A percentile compares a stretch with the other conserved stretches of the same genome.
These are phyloP conservation scores for Trypoxylus dichotomus DNA, from an alignment of 1,140 invertebrate genomes.

Conservation along the genomic window DNA sequence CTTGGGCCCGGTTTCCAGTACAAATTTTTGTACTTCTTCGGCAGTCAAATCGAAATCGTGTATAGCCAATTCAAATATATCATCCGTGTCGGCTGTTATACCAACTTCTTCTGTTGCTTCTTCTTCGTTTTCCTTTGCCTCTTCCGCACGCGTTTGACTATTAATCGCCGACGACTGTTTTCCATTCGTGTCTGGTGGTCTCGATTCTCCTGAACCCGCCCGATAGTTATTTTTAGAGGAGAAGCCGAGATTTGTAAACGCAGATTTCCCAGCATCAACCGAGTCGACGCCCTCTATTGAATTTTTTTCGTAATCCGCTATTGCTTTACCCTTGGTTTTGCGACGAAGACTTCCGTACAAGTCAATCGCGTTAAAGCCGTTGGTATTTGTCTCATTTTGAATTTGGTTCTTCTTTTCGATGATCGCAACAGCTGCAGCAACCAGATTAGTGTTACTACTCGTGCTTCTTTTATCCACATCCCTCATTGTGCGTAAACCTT, in stretches of 20 bases:
- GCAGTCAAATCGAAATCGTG: slow-evolving; percentile 50
- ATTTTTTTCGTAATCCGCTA: neutral
- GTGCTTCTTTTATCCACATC: neutral
- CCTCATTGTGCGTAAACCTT: neutral
- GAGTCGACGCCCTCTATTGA: slow-evolving; percentile 5
- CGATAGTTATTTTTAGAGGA: slow-evolving; percentile 13
- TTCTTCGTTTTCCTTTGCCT: slow-evolving; percentile 13
- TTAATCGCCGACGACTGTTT: slow-evolving; percentile 30
- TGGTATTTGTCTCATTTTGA: neutral
- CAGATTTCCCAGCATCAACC: slow-evolving; percentile 4
- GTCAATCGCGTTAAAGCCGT: neutral
- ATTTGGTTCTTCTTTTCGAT: neutral
- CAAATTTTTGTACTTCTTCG: slow-evolving; percentile 49
- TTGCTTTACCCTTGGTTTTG: neutral
- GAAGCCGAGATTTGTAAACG: slow-evolving; percentile 16
- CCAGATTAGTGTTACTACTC: neutral
- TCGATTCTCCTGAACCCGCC: slow-evolving; percentile 26
- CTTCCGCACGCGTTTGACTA: slow-evolving; percentile 30
- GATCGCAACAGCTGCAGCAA: neutral
- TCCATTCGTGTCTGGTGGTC: slow-evolving; percentile 22
- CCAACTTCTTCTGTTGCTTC: slow-evolving; percentile 28
- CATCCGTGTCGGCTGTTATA: slow-evolving; percentile 30
- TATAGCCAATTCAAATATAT: slow-evolving; percentile 48
- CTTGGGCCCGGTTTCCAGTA: slow-evolving; percentile 34
- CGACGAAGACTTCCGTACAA: neutral